Base-by-base conservation (phyloP, 2,888 invertebrate genomes). In the Nephrotoma appendiculata region DNA sequence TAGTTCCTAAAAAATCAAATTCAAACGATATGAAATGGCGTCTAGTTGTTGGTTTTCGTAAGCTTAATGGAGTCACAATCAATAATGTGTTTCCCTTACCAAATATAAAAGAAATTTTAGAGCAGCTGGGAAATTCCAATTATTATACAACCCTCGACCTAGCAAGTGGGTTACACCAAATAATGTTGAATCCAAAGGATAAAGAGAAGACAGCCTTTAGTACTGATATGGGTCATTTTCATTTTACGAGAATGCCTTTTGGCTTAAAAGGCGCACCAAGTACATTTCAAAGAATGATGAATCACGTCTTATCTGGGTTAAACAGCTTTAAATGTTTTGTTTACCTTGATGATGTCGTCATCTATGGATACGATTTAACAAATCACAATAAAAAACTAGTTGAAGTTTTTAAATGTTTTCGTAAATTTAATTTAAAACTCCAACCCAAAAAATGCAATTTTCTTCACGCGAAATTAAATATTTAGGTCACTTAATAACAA, bases 351-450 rank as follows among this genome's bases (percentile, higher is more conserved):
- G 84, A 84, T 19, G 19, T 84, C n/a, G 85, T 85, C 15, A 43
- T 85, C 6, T 85, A 85, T n/a, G 85, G 85, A 5, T 85, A 85
- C 43, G 85, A 43, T 85, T 11, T 85, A 7, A n/a, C 7, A n/a
- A 43, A 85, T 85, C 85, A 85, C n/a, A 43, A 85, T 43, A n/a
- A 85, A 12, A 85, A 85, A 85, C n/a, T 85, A 85, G 42, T 42
- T 7, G 43, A 85, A 85, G 7, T 85, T n/a, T 11, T 85, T 7
- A 5, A 41, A 85, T 85, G 42, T 85, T 85, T 85, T 11, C 43
- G 85, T 42, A 85, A 85, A 85, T 42, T 42, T 5, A 85, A 85
- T 43, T 42, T 43, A 42, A 85, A 85, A 43, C 42, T 85, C n/a
- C 41, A 85, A 7, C 85, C 43, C 2, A 85, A 41, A 15, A 85